A percentile compares a stretch with the other conserved stretches of the same genome.
These are phyloP conservation scores for Dynastes grantii DNA, from an alignment of 2,888 invertebrate species.

Conservation along the genomic window DNA sequence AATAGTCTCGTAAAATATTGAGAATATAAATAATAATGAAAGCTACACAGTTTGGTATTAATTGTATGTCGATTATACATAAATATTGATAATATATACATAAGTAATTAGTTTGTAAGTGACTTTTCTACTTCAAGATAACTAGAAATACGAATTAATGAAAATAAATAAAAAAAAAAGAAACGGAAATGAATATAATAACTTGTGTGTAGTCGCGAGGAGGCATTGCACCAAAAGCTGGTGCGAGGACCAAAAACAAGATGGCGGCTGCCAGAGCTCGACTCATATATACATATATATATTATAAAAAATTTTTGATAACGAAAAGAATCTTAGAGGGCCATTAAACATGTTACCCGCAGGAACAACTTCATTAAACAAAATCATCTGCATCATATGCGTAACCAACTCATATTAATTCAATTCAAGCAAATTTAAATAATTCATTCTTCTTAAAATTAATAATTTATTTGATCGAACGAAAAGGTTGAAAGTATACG, in stretches of 20 bases:
- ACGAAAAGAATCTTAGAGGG: slow-evolving; percentile 45
- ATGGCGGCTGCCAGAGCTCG: slow-evolving; percentile 61
- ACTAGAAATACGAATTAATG: slow-evolving; percentile 64
- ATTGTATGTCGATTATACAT: slow-evolving; percentile 62
- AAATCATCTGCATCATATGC: too few species aligned
- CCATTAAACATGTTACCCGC: background rate
- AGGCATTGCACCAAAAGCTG: slow-evolving; percentile 67
- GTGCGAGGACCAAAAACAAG: slow-evolving; percentile 69
- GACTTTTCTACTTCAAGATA: slow-evolving; percentile 65
- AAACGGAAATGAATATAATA: slow-evolving; percentile 12
- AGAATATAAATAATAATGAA: slow-evolving; percentile 13
- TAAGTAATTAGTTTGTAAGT: slow-evolving; percentile 65
- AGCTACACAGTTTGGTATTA: slow-evolving; percentile 33
- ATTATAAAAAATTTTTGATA: slow-evolving; percentile 37
- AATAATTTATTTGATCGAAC: background rate
- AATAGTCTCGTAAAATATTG: slow-evolving; percentile 28
- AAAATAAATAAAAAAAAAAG: slow-evolving; percentile 14
- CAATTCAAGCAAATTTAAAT: background rate
- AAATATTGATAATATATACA: slow-evolving; percentile 63
- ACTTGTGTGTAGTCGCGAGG: slow-evolving; percentile 64
- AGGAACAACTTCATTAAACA: background rate
- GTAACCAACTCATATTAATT: background rate
- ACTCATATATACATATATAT: slow-evolving; percentile 51
- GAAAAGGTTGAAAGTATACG: slow-evolving; percentile 31
- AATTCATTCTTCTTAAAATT: background rate